Conservation (phyloP, 1,140 invertebrate species). For the Diprion similis region DNA sequence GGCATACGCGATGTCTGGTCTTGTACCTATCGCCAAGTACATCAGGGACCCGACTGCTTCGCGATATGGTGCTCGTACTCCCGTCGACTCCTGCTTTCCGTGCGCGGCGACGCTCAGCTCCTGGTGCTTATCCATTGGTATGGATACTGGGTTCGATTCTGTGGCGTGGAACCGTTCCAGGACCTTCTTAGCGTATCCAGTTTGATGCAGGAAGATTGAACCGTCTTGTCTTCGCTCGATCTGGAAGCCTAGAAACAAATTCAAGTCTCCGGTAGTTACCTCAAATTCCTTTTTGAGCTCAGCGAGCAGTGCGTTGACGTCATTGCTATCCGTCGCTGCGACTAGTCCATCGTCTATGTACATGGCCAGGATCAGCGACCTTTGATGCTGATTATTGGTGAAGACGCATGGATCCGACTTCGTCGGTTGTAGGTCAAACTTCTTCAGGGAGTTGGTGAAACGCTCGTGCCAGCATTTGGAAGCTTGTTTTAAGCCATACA, state of each 20-base stretch:
- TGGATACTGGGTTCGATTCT: conserved; percentile 15
- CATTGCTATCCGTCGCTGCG: conserved; percentile 13
- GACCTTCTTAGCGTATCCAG: conserved; percentile 18
- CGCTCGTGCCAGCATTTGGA: conserved; percentile 50
- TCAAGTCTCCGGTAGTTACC: conserved; percentile 22
- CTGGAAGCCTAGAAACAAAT: conserved; percentile 20
- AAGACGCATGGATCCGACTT: conserved; percentile 39
- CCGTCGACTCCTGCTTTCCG: conserved; percentile 23
- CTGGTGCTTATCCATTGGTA: conserved; percentile 21
- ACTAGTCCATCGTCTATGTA: conserved; percentile 27
- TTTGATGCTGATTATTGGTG: conserved; percentile 35
- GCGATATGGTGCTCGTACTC: background rate
- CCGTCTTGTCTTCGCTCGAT: conserved; percentile 17
- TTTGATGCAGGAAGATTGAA: conserved; percentile 28
- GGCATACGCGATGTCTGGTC: conserved; percentile 34
- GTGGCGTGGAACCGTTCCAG: conserved; percentile 23
- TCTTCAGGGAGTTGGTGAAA: conserved; percentile 27
- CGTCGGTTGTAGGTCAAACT: conserved; percentile 32
- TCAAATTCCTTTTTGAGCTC: conserved; percentile 26
- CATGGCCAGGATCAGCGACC: conserved; percentile 28
- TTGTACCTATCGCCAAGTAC: background rate
- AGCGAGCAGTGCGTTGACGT: background rate
- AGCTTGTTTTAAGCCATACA: conserved; percentile 58
- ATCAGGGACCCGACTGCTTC: conserved; percentile 11
- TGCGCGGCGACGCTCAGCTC: conserved; percentile 31